A percentile compares a stretch with the other conserved stretches of the same genome.
These are phyloP conservation scores for Oedothorax gibbosus DNA, from an alignment of 1,140 invertebrate species.

Conservation along the genomic window DNA sequence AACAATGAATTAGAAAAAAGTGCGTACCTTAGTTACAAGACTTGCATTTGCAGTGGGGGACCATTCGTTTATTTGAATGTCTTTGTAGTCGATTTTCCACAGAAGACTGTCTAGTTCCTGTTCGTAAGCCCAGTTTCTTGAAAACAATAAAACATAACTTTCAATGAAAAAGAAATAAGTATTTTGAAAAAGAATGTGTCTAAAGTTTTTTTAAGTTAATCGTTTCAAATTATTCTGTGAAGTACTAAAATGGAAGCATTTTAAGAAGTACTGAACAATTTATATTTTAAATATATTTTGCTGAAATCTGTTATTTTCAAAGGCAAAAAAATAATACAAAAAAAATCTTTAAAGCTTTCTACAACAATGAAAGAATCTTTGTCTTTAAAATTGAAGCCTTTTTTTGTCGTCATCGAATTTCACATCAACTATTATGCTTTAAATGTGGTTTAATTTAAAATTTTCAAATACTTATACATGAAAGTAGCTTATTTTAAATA, in stretches of 20 bases:
- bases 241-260: not conserved
- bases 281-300: not conserved
- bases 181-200: not conserved
- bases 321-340: no score
- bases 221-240: not conserved
- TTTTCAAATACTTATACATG: no score
- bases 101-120: slow-evolving; percentile 92
- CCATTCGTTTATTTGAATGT: slow-evolving; percentile 74
- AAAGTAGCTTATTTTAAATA: no score
- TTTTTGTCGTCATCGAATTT: no score
- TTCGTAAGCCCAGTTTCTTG: slow-evolving; percentile 92
- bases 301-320: not conserved
- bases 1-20: not conserved
- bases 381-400: no score
- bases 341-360: no score
- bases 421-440: no score
- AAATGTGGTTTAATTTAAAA: no score
- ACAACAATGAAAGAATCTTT: no score
- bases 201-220: no score
- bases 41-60: slow-evolving; percentile 33
- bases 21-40: slow-evolving; percentile 32
- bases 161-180: not conserved
- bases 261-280: not conserved
- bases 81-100: slow-evolving; percentile 95
- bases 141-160: slow-evolving; percentile 43